Evolutionary conservation across 2,113 vertebrate species (phyloP), one percentile per base, ranked within the genome.

Genomic region (Nicator chloris): DNA sequence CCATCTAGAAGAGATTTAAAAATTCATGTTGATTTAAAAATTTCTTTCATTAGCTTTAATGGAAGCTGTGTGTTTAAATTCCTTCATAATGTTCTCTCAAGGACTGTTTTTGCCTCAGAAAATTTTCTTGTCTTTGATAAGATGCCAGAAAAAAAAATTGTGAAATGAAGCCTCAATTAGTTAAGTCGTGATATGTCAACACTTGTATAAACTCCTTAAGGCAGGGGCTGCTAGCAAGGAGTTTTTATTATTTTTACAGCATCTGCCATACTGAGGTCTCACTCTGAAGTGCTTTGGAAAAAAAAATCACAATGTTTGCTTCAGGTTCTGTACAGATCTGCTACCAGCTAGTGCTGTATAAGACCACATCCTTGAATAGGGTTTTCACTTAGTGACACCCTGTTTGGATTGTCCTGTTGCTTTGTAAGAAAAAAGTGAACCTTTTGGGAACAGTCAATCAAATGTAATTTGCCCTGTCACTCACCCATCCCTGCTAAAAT

Each of bases 181-280:
- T 90, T 69, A 90, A 95, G 35, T 92, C 13, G 3, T 92, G 88
- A 90, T 94, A 93, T 92, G 82, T 68, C 82, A 94, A 90, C 71
- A 86, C 50, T 93, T 90, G 49, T 45, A 68, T 81, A 89, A 79
- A 92, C 44, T 91, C 63, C 68, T 77, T 50, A 80, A 79, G 71
- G 81, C 33, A 94, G 28, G 9, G 17, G 70, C 42, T 54, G 54
- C 39, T 22, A 69, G 37, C 45, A 69, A 68, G 27, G 18, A 86
- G 31, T 39, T 85, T 82, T 76, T 65, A 50, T 82, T 95, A 50
- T 51, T 81, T 91, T 64, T 69, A 82, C 49, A 78, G 63, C 35
- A 79, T 82, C 70, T 85, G 35, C 39, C 60, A 82, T 22, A 77
- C 30, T 63, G 70, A 82, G 35, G 54, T 89, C 70, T 89, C 12